Conservation (phyloP, 2,888 invertebrate genomes). For the Meiosimyza decipiens region DNA sequence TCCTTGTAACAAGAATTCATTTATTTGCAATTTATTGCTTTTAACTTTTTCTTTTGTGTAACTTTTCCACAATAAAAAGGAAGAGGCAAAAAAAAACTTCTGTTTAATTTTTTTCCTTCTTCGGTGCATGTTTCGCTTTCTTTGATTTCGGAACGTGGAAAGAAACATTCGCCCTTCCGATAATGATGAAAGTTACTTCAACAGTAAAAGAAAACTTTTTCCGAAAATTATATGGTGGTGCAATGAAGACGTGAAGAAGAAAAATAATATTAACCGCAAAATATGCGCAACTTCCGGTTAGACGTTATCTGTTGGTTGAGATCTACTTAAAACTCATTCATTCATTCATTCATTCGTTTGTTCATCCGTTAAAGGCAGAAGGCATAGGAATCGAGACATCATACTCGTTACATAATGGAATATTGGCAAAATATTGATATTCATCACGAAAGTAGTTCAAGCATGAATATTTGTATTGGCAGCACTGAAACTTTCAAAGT, state of each 20-base stretch:
- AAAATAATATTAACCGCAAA: not conserved
- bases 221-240: too few species aligned
- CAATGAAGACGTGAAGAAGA: not conserved
- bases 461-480: slow-evolving; percentile 48
- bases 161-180: not conserved
- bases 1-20: not conserved
- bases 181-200: not conserved
- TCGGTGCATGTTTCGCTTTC: not conserved
- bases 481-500: not conserved
- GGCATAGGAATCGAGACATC: not conserved
- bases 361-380: slow-evolving; percentile 24
- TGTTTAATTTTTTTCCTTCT: not conserved
- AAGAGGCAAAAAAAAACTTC: too few species aligned
- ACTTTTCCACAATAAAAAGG: not conserved
- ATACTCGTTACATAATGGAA: slow-evolving; percentile 27
- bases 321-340: slow-evolving; percentile 26
- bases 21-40: slow-evolving; percentile 3
- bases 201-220: too few species aligned
- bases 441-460: slow-evolving; percentile 55
- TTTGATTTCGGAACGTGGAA: not conserved
- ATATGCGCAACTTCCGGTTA: slow-evolving; percentile 13
- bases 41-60: not conserved
- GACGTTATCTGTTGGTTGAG: slow-evolving; percentile 16
- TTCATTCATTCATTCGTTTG: slow-evolving; percentile 12
- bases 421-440: slow-evolving; percentile 48